A percentile compares a stretch with the other conserved stretches of the same genome.
Conservation (phyloP, 1,140 invertebrate species). For the Macrocentrus cingulum region DNA sequence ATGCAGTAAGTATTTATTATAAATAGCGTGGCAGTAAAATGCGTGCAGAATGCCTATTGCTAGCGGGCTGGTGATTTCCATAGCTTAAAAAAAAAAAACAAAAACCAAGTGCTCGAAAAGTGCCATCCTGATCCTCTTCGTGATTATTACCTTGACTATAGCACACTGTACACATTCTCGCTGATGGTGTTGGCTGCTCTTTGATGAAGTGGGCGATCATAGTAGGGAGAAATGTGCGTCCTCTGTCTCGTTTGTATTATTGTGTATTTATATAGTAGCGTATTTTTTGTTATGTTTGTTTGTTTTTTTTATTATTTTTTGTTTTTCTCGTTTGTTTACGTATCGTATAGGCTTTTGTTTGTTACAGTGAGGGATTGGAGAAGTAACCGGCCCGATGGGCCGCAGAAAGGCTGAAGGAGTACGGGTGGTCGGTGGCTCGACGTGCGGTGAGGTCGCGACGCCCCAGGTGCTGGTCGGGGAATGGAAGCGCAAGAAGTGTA, state of each 20-base stretch:
- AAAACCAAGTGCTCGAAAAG: slow-evolving; percentile 12
- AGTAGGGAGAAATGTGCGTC: slow-evolving; percentile 8
- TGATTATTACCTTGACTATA: slow-evolving; percentile 56
- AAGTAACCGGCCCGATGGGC: slow-evolving; percentile 79
- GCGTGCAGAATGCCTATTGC: no score
- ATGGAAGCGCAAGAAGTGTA: slow-evolving; percentile 84
- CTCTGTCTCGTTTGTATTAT: not conserved
- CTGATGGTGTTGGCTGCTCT: slow-evolving; percentile 28
- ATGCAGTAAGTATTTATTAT: no score
- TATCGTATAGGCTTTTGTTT: slow-evolving; percentile 2
- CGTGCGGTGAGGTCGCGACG: slow-evolving; percentile 75
- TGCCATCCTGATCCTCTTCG: slow-evolving; percentile 4
- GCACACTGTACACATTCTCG: slow-evolving; percentile 39
- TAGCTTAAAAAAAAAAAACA: no score
- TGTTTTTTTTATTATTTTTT: slow-evolving; percentile 5
- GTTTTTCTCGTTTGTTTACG: slow-evolving; percentile 4
- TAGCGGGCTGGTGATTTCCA: no score
- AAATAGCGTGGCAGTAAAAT: no score
- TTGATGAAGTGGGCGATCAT: slow-evolving; percentile 13
- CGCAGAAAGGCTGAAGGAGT: slow-evolving; percentile 54
- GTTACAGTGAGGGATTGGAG: slow-evolving; percentile 66
- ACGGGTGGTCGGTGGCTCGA: slow-evolving; percentile 65
- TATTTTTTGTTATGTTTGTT: slow-evolving; percentile 3
- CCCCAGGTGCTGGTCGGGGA: slow-evolving; percentile 87
- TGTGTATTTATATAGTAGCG: not conserved